These are phyloP conservation scores for Cyclura pinguis DNA, from an alignment of 2,797 vertebrate genomes.

Conservation along the genomic window DNA sequence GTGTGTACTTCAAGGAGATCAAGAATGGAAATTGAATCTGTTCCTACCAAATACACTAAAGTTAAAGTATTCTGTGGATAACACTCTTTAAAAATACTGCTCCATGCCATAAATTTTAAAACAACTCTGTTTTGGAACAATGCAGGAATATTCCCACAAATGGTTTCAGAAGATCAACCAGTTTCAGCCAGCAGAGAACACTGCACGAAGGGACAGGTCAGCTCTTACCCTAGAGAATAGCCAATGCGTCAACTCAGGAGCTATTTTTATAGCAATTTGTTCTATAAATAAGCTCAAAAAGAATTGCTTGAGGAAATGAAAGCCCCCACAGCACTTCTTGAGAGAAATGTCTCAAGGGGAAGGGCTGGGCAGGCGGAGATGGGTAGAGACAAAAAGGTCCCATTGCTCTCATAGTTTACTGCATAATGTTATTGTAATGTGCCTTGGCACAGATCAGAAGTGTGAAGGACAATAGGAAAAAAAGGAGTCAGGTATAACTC, in stretches of 20 bases:
- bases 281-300: constrained; percentile 74
- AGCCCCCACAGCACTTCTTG: constrained; percentile 59
- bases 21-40: neutral
- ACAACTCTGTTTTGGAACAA: neutral
- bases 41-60: neutral
- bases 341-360: constrained; percentile 55
- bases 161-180: constrained; percentile 41
- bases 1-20: neutral
- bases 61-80: neutral
- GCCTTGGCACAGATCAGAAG: constrained; percentile 52
- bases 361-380: neutral
- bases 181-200: constrained; percentile 24
- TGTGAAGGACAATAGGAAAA: constrained; percentile 34
- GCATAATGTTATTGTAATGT: constrained; percentile 47
- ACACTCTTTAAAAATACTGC: neutral
- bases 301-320: constrained; percentile 72
- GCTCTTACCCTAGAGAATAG: constrained; percentile 60
- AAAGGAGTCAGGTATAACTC: constrained; percentile 48
- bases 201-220: constrained; percentile 55
- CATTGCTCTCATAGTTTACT: constrained; percentile 52
- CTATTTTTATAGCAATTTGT: constrained; percentile 70
- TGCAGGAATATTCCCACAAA: constrained; percentile 30
- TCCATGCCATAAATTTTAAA: neutral
- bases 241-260: constrained; percentile 58
- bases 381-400: constrained; percentile 49